phyloP scores from a whole-genome alignment of 2,113 vertebrate genomes.

The Psittacus erithacus region DNA sequence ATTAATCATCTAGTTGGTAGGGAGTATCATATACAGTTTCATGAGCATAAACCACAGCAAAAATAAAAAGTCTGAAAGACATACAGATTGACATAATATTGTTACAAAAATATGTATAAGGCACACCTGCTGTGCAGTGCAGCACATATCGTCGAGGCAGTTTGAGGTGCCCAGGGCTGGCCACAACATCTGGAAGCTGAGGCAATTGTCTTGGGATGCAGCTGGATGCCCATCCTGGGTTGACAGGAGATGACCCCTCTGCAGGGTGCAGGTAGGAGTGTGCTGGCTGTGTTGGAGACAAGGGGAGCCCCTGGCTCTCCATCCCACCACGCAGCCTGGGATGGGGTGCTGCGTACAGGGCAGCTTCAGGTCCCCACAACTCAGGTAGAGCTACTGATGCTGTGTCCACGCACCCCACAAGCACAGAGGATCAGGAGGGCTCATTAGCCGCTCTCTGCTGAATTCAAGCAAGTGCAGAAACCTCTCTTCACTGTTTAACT shows the following conservation, averaged over 20 bases:
- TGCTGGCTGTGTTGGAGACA: not conserved
- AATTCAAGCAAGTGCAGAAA: constrained; percentile 24
- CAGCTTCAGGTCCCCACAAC: rapidly evolving
- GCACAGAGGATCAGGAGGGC: not conserved
- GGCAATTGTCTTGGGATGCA: not conserved
- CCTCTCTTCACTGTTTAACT: not conserved
- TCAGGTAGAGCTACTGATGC: not conserved
- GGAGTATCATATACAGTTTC: not conserved
- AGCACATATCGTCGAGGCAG: not conserved
- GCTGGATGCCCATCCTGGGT: rapidly evolving
- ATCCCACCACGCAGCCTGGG: rapidly evolving
- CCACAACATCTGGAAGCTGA: not conserved
- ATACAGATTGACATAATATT: not conserved
- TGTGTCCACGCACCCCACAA: rapidly evolving
- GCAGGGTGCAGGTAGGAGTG: not conserved
- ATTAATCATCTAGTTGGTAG: not conserved
- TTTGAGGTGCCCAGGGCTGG: not conserved
- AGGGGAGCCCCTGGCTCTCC: rapidly evolving
- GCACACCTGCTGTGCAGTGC: not conserved
- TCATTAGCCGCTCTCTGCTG: not conserved
- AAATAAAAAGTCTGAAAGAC: not conserved
- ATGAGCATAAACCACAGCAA: not conserved
- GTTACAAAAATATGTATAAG: not conserved
- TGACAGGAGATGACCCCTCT: rapidly evolving
- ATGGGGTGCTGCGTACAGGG: rapidly evolving